A percentile compares a stretch with the other conserved stretches of the same genome.
Conservation (phyloP, 1,140 invertebrate genomes). For the Bradynema listronoti region DNA sequence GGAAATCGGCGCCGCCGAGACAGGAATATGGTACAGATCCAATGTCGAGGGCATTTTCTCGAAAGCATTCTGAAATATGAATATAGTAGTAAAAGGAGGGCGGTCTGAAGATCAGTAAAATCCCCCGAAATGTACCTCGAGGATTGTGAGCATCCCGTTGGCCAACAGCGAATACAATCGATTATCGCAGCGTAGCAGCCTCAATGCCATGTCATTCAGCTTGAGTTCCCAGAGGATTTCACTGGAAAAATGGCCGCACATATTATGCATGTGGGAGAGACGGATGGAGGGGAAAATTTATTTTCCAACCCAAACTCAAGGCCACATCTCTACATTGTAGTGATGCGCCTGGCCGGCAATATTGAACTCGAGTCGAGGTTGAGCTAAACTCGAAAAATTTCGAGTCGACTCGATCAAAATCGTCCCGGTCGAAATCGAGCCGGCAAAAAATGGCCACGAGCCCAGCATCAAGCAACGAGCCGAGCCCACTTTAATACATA, state of each 20-base stretch:
- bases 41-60: slow-evolving; percentile 39
- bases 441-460: too few species aligned
- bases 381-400: too few species aligned
- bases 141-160: slow-evolving; percentile 62
- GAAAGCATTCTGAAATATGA: slow-evolving; percentile 40
- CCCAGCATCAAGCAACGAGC: too few species aligned
- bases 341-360: too few species aligned
- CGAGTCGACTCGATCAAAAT: too few species aligned
- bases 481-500: too few species aligned
- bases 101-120: background rate
- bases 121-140: slow-evolving; percentile 58
- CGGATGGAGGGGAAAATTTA: too few species aligned
- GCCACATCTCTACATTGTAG: too few species aligned
- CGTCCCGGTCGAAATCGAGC: too few species aligned
- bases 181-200: slow-evolving; percentile 58
- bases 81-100: background rate
- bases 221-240: slow-evolving; percentile 60
- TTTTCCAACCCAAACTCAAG: too few species aligned
- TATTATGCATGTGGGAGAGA: slow-evolving; percentile 13
- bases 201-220: slow-evolving; percentile 61
- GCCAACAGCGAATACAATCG: slow-evolving; percentile 61
- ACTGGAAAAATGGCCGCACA: slow-evolving; percentile 35
- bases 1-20: slow-evolving; percentile 61
- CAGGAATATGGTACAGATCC: slow-evolving; percentile 62
- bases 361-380: too few species aligned